Conservation (phyloP, 2,888 invertebrate genomes). For the Dasypolia templi region DNA sequence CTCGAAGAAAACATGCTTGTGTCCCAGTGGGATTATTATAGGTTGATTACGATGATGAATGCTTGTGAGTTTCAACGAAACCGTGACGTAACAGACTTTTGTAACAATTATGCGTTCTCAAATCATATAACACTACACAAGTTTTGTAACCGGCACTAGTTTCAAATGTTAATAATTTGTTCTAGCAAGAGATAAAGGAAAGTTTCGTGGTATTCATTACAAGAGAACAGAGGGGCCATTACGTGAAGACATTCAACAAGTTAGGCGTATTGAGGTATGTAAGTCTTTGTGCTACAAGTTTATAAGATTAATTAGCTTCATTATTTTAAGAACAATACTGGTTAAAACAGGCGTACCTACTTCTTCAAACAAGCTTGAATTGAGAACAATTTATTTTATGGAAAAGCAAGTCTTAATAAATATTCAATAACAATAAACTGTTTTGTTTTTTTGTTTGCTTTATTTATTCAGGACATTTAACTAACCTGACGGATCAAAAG, state of each 20-base stretch:
- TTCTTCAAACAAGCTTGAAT: slow-evolving; percentile 36
- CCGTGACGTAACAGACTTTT: not conserved
- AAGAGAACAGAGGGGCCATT: slow-evolving; percentile 73
- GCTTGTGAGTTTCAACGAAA: too few species aligned
- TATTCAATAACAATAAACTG: not conserved
- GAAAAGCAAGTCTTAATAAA: not conserved
- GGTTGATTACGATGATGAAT: too few species aligned
- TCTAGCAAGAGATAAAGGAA: slow-evolving; percentile 87
- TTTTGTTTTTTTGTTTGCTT: not conserved
- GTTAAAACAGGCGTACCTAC: slow-evolving; percentile 21
- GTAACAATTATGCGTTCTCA: slow-evolving; percentile 1
- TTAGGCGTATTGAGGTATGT: slow-evolving; percentile 82
- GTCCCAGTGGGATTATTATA: too few species aligned
- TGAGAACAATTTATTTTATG: slow-evolving; percentile 23
- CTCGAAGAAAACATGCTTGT: too few species aligned
- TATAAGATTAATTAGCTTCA: slow-evolving; percentile 53
- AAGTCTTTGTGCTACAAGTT: slow-evolving; percentile 44
- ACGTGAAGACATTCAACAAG: slow-evolving; percentile 77
- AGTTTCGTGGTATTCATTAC: slow-evolving; percentile 82
- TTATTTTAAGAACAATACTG: slow-evolving; percentile 51
- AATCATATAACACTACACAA: slow-evolving; percentile 51
- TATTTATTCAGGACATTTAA: not conserved
- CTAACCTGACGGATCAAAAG: not conserved
- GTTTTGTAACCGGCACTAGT: slow-evolving; percentile 41
- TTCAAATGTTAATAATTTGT: slow-evolving; percentile 68